A percentile compares a stretch with the other conserved stretches of the same genome.
These are phyloP conservation scores for Tautogolabrus adspersus DNA, from an alignment of 2,113 vertebrate species.

Conservation along the genomic window DNA sequence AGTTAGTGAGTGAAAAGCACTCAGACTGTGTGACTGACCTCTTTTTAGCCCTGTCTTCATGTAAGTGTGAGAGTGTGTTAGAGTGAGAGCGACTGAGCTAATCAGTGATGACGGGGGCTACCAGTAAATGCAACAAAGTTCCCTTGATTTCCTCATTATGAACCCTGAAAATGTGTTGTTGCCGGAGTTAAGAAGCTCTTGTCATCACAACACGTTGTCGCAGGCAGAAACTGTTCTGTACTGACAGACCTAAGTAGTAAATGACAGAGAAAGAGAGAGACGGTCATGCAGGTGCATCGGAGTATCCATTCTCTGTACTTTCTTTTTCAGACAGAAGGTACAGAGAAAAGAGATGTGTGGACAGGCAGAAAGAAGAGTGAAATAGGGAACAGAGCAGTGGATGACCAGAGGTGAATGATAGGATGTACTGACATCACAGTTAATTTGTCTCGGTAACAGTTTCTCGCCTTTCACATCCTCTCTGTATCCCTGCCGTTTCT, in stretches of 20 bases:
- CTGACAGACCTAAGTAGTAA: not conserved
- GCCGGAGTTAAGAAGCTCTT: not conserved
- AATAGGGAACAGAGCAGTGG: slow-evolving; percentile 24
- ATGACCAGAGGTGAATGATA: slow-evolving; percentile 22
- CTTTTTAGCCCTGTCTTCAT: slow-evolving; percentile 19
- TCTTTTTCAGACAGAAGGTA: slow-evolving; percentile 25
- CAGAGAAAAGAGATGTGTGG: slow-evolving; percentile 14
- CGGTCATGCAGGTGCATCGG: slow-evolving; percentile 39
- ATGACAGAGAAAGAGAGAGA: not conserved
- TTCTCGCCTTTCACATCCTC: not conserved
- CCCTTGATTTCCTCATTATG: slow-evolving; percentile 19
- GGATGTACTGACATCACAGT: slow-evolving; percentile 12
- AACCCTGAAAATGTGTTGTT: slow-evolving; percentile 1
- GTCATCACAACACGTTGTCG: slow-evolving; percentile 17
- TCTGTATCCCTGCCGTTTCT: not conserved
- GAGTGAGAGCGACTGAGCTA: not conserved
- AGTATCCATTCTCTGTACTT: slow-evolving; percentile 4
- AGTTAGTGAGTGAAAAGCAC: slow-evolving; percentile 24
- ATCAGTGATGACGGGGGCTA: not conserved
- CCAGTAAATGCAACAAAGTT: slow-evolving; percentile 33
- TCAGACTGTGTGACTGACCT: slow-evolving; percentile 14
- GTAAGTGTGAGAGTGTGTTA: slow-evolving; percentile 3
- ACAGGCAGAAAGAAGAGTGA: slow-evolving; percentile 26
- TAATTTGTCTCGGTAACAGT: slow-evolving; percentile 12
- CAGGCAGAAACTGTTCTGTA: slow-evolving; percentile 52